Percentiles rank a stretch among this genome's conserved stretches.
Conservation (phyloP, 2,113 vertebrate species). For the Engraulis encrasicolus region DNA sequence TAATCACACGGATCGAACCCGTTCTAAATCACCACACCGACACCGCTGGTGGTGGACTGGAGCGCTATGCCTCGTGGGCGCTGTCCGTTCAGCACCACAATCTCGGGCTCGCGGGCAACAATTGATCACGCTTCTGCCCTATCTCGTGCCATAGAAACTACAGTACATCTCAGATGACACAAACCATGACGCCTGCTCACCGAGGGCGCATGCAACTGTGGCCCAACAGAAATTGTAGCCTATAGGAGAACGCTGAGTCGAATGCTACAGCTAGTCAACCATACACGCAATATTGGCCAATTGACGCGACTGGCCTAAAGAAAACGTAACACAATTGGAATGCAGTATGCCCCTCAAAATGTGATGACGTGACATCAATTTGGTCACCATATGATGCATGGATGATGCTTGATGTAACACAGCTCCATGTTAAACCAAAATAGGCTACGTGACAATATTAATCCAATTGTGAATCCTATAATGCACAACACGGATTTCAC, state of each 20-base stretch:
- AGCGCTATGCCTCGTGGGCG: conserved; percentile 51
- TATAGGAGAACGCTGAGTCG: not conserved
- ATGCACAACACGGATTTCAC: not conserved
- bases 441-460: not conserved
- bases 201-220: not conserved
- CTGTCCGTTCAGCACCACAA: conserved; percentile 78
- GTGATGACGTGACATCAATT: not conserved
- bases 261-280: not conserved
- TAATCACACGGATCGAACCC: not conserved
- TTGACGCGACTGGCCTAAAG: not conserved
- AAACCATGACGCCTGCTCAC: not conserved
- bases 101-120: not conserved
- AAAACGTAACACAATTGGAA: not conserved
- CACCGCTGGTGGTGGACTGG: not conserved
- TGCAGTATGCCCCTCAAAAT: not conserved
- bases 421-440: not conserved
- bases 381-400: not conserved
- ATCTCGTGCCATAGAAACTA: conserved; percentile 21
- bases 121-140: not conserved
- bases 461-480: not conserved
- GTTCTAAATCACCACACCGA: not conserved
- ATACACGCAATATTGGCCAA: not conserved
- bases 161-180: not conserved
- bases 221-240: not conserved
- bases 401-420: not conserved